Base-by-base conservation (phyloP, 2,888 invertebrate species). In the Cylindroiulus punctatus region DNA sequence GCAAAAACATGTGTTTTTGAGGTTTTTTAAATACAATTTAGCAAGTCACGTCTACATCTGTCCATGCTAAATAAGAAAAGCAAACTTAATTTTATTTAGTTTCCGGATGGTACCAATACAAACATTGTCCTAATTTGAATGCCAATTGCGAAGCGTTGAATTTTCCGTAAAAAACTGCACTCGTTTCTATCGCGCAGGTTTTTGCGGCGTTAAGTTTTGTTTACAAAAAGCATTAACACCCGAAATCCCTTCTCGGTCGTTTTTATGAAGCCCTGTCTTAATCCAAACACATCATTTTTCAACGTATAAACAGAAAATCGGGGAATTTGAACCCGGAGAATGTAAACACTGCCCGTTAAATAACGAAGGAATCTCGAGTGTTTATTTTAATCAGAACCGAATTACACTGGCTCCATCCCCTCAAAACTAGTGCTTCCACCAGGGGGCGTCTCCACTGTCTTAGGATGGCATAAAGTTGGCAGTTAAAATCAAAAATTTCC, bases 231-330 rank as follows among this genome's bases (percentile, higher is more conserved):
- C 76, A 76, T 76, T 76, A 76, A 12, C 30, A 14, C 30, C 14
- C 12, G 14, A 65, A 76, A 76, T 76, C 14, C 30, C 76, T 30
- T 22, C 76, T 76, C 76, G 14, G 76, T 30, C 76, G 76, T 12
- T 76, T n/a, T 76, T 76, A 76, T 76, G 76, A 76, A 76, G 26
- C 30, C 76, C 30, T 10, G 76, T 76, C 76, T 76, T 76, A 76
- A 76, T 76, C 26, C 30, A 76, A 76, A 76, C 76, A 76, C 76
- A 76, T 76, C 76, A 76, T 30, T 76, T 76, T 65, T 30, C 5
- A 76, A 76, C 22, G 76, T 76, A n/a, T n/a, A 76, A 76, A 76
- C 76, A 76, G 14, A 76, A 76, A 76, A 30, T 26, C 30, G 76
- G 76, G 30, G 76, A 76, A 76, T 76, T 76, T 76, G 76, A 76